Evolutionary conservation across 2,113 vertebrate genomes (phyloP).

Genomic region (Dissostichus mawsoni): DNA sequence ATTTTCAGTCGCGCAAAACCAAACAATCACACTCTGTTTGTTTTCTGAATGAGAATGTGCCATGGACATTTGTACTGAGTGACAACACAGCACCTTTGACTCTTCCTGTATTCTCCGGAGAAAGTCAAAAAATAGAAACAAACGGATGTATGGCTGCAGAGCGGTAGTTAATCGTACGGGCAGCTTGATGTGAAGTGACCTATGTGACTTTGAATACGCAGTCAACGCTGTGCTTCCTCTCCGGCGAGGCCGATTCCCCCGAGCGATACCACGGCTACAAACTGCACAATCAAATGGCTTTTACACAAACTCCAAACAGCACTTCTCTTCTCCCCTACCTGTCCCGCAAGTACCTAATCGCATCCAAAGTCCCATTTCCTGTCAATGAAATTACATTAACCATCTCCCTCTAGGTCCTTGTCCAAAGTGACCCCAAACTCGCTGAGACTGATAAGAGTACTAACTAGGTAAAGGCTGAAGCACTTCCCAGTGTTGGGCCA

Average conservation of each 20-base stretch:
- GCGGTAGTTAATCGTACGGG: constrained; percentile 11
- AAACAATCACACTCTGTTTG: constrained; percentile 50
- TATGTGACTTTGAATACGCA: constrained; percentile 30
- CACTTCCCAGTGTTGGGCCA: constrained; percentile 74
- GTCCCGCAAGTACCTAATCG: constrained; percentile 74
- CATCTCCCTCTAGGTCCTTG: constrained; percentile 79
- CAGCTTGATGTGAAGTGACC: constrained; percentile 37
- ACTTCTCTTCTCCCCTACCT: constrained; percentile 72
- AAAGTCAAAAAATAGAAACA: constrained; percentile 46
- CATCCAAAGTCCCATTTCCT: constrained; percentile 81
- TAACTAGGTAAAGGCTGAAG: constrained; percentile 83
- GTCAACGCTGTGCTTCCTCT: constrained; percentile 1
- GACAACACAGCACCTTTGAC: constrained; percentile 57
- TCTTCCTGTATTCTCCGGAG: constrained; percentile 16
- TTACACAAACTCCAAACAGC: constrained; percentile 67
- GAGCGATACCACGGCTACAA: constrained; percentile 33
- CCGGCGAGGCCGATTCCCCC: constrained; percentile 30
- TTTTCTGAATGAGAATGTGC: constrained; percentile 59
- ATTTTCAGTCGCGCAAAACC: constrained; percentile 39
- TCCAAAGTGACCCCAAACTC: constrained; percentile 83
- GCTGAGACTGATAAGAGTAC: constrained; percentile 81
- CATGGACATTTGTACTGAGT: constrained; percentile 9
- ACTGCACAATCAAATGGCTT: constrained; percentile 62
- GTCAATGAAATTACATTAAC: constrained; percentile 84
- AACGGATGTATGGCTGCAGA: constrained; percentile 15